A percentile compares a stretch with the other conserved stretches of the same genome.
phyloP scores from a whole-genome alignment of 2,797 vertebrate genomes.

The Morus bassanus region DNA sequence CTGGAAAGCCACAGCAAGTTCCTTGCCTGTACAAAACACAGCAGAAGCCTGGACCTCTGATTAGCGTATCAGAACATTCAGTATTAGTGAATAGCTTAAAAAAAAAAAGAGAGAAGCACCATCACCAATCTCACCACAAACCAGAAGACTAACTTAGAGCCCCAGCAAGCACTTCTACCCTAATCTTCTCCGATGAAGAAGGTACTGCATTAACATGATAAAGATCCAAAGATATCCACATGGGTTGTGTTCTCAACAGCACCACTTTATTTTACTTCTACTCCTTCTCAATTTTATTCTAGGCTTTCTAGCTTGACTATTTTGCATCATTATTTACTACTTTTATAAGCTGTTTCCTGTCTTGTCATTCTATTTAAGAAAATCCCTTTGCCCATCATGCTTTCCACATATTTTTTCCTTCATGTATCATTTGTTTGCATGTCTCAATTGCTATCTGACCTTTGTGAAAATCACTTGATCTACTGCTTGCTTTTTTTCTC shows the following conservation, averaged over 20 bases:
- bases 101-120: background rate
- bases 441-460: background rate
- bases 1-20: background rate
- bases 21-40: background rate
- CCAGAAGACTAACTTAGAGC: background rate
- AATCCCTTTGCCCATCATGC: background rate
- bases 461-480: background rate
- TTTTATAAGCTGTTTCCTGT: background rate
- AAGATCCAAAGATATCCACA: background rate
- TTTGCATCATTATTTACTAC: background rate
- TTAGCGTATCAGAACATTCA: accelerated
- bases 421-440: background rate
- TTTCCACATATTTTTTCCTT: background rate
- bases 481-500: background rate
- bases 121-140: background rate
- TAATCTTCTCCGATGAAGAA: background rate
- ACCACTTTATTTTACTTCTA: background rate
- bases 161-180: background rate
- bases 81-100: background rate
- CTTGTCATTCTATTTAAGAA: background rate
- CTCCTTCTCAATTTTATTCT: background rate
- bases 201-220: background rate
- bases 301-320: background rate
- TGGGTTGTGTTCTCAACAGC: background rate
- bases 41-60: background rate